phyloP scores from a whole-genome alignment of 2,113 vertebrate species.

The Cavia aperea region DNA sequence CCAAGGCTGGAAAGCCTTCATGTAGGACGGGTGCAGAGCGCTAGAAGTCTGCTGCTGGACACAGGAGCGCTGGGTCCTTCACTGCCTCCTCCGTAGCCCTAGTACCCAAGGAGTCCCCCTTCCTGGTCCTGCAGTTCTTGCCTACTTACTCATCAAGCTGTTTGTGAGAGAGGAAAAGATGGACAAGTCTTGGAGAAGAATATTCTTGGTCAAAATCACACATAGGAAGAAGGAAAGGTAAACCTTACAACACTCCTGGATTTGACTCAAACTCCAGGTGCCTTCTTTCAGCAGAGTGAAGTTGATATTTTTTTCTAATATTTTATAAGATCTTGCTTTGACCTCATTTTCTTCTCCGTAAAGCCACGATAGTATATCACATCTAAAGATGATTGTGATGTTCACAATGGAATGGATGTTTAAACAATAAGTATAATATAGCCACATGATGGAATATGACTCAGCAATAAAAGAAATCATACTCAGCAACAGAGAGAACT shows the following conservation, averaged over 20 bases:
- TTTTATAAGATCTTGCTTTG: not conserved
- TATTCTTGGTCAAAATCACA: not conserved
- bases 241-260: not conserved
- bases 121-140: not conserved
- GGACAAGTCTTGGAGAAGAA: not conserved
- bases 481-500: not conserved
- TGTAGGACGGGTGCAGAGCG: not conserved
- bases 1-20: not conserved
- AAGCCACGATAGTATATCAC: not conserved
- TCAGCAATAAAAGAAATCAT: not conserved
- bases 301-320: not conserved
- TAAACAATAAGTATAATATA: not conserved
- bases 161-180: not conserved
- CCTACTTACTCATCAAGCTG: not conserved
- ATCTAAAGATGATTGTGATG: not conserved
- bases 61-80: fast-evolving
- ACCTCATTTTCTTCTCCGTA: not conserved
- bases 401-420: not conserved
- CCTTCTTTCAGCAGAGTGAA: not conserved
- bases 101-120: not conserved
- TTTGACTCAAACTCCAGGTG: not conserved
- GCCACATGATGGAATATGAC: not conserved
- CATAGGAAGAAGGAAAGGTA: not conserved
- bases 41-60: not conserved
- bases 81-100: not conserved